Conservation (phyloP, 2,888 invertebrate species). For the Eulithis prunata region DNA sequence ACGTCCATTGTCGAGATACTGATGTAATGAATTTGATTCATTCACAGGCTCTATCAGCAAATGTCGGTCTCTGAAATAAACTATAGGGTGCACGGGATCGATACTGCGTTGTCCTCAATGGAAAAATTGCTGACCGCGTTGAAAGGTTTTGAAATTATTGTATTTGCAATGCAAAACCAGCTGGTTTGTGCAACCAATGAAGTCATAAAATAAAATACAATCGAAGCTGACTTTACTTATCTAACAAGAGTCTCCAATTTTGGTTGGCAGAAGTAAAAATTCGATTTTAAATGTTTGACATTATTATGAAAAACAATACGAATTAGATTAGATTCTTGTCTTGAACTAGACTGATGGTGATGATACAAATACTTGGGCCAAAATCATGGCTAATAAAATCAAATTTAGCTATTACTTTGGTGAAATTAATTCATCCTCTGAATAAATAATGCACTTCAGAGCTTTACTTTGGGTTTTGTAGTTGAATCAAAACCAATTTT, state of each 20-base stretch:
- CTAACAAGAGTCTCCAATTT: too few species aligned
- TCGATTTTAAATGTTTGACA: too few species aligned
- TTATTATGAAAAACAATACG: too few species aligned
- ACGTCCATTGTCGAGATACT: slow-evolving; percentile 50
- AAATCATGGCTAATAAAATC: too few species aligned
- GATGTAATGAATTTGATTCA: slow-evolving; percentile 58
- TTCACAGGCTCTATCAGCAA: slow-evolving; percentile 39
- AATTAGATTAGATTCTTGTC: too few species aligned
- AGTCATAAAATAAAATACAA: too few species aligned
- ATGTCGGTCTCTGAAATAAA: slow-evolving; percentile 28
- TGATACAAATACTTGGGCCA: too few species aligned
- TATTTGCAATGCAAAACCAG: slow-evolving; percentile 14
- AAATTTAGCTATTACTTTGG: too few species aligned
- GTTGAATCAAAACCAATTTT: slow-evolving; percentile 19
- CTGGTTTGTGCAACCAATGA: background rate
- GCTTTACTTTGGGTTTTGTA: background rate
- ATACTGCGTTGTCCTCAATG: slow-evolving; percentile 31
- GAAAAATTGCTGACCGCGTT: slow-evolving; percentile 24
- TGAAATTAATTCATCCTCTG: too few species aligned
- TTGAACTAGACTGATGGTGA: too few species aligned
- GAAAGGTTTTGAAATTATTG: slow-evolving; percentile 7
- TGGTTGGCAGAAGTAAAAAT: too few species aligned
- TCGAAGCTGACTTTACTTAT: too few species aligned
- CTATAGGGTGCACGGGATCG: slow-evolving; percentile 26
- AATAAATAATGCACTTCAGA: background rate